Percentiles rank a stretch among this genome's conserved stretches.
These are phyloP conservation scores for Bombyx mandarina DNA, from an alignment of 1,140 invertebrate genomes.

Conservation along the genomic window DNA sequence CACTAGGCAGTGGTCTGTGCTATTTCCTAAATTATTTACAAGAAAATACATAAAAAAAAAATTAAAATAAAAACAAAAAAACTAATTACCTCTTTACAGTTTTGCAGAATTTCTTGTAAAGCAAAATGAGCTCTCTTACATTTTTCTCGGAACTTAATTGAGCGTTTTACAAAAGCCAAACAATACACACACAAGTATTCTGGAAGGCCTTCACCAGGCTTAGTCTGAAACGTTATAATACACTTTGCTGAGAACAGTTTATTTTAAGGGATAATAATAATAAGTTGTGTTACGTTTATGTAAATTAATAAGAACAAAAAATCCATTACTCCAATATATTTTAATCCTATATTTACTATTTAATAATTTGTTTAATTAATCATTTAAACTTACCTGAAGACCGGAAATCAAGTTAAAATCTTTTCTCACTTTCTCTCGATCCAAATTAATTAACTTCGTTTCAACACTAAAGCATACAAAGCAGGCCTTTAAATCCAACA, in stretches of 20 bases:
- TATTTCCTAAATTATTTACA: background rate
- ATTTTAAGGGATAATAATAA: background rate
- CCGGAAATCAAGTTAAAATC: slow-evolving; percentile 47
- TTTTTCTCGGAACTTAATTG: slow-evolving; percentile 43
- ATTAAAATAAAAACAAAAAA: background rate
- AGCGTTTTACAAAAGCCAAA: slow-evolving; percentile 33
- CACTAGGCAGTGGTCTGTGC: background rate
- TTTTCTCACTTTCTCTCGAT: slow-evolving; percentile 29
- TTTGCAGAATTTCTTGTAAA: slow-evolving; percentile 36
- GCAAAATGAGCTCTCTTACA: slow-evolving; percentile 48
- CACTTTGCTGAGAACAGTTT: slow-evolving; percentile 5
- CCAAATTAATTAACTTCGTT: slow-evolving; percentile 38
- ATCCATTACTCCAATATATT: background rate
- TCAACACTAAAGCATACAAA: slow-evolving; percentile 42
- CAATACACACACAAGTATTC: slow-evolving; percentile 48
- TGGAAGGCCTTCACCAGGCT: slow-evolving; percentile 33
- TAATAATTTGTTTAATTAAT: slow-evolving; percentile 1
- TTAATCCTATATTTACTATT: background rate
- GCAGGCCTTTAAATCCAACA: slow-evolving; percentile 51
- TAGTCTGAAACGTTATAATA: slow-evolving; percentile 23
- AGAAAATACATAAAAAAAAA: background rate
- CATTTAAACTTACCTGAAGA: slow-evolving; percentile 34
- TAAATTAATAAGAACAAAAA: slow-evolving; percentile 3
- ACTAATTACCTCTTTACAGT: slow-evolving; percentile 34
- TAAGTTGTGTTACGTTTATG: slow-evolving; percentile 5